A percentile compares a stretch with the other conserved stretches of the same genome.
Conservation (phyloP, 2,797 vertebrate species). For the Rachycentron canadum region DNA sequence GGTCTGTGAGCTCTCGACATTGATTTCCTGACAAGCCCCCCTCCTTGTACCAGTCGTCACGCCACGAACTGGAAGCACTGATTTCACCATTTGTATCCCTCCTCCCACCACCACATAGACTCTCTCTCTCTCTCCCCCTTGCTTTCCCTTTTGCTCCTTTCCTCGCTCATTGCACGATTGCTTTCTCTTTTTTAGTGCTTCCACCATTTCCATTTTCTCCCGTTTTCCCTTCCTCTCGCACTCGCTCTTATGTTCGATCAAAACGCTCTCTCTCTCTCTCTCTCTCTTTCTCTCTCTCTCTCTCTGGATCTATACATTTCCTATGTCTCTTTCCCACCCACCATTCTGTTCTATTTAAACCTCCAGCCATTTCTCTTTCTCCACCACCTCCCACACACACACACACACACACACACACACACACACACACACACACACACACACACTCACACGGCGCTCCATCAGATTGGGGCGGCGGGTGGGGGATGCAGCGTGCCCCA, state of each 20-base stretch:
- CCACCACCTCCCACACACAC: constrained; percentile 56
- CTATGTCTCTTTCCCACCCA: constrained; percentile 54
- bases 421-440: constrained; percentile 48
- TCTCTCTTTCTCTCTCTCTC: constrained; percentile 22
- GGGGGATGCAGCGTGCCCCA: constrained; percentile 17
- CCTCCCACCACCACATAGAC: constrained; percentile 39
- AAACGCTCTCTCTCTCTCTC: constrained; percentile 30
- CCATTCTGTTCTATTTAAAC: constrained; percentile 63
- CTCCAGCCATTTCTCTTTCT: constrained; percentile 49
- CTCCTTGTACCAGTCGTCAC: constrained; percentile 54
- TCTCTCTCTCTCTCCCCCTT: not conserved
- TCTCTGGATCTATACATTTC: constrained; percentile 43
- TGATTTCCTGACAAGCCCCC: constrained; percentile 80
- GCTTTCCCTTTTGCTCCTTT: not conserved
- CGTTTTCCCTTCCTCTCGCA: not conserved
- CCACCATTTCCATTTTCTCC: constrained; percentile 13
- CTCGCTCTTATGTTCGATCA: constrained; percentile 34
- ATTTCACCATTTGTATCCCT: constrained; percentile 76
- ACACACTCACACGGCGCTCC: constrained; percentile 59
- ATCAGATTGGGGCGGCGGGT: constrained; percentile 52
- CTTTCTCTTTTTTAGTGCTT: constrained; percentile 9
- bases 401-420: constrained; percentile 52
- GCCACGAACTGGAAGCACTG: constrained; percentile 67
- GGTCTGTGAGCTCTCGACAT: constrained; percentile 73
- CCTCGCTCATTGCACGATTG: constrained; percentile 7